Evolutionary conservation across 2,797 vertebrate species (phyloP), one percentile per base, ranked within the genome.

Genomic region (Halcyon chelicuti): DNA sequence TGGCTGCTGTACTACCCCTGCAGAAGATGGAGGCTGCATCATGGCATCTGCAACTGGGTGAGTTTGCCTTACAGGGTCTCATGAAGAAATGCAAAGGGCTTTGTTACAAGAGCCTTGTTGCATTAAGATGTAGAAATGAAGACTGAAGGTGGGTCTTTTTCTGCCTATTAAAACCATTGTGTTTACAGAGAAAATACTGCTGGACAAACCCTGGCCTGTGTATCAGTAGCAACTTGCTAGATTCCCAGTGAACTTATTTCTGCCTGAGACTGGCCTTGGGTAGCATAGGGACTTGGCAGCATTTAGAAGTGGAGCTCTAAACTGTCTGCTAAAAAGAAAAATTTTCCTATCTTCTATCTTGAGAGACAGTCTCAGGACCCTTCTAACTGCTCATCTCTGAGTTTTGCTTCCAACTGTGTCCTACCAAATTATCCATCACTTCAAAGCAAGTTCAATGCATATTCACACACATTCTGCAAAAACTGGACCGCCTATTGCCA

Each of bases 41-140:
- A 99, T 99, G 99, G 99, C 99, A 3, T 98, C 99, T 47, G 99
- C 99, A 52, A 99, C 99, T 1, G 99, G 99, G 99, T 99, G 97
- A 97, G 98, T 93, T 14, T 6, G 0, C 31, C 74, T 22, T 23
- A 9, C 10, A 6, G 1, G 7, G 14, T 35, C 52, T 54, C 11
- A 12, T 1, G 9, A 31, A 6, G 16, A n/a, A 76, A 28, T 6
- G n/a, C 9, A 16, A 37, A 55, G 26, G 42, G 39, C 37, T 81
- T 54, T 0, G 0, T 39, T 74, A 14, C 10, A 18, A 65, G 52
- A 26, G 28, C 28, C 10, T 66, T 12, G 33, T 47, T 44, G 42
- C 39, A 35, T 3, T n/a, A n/a, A 75, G 31, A 61, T 12, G 5
- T 46, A 33, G 73, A 76, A 74, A 62, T 16, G 49, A 23, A 40